phyloP scores from a whole-genome alignment of 2,797 vertebrate species.

The Synaphobranchus kaupii region DNA sequence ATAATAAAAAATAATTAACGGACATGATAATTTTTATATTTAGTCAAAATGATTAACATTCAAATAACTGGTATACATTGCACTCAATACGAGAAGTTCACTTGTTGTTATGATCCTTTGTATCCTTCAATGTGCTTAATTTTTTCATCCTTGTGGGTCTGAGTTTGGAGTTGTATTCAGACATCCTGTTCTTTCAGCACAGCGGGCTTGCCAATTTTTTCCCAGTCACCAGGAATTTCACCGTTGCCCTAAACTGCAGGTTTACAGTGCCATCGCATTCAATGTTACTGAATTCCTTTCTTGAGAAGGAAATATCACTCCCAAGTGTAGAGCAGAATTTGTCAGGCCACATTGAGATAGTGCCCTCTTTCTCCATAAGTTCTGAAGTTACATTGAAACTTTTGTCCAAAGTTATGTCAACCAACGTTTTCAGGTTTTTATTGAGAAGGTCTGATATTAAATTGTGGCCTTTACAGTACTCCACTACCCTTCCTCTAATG shows the following conservation, averaged over 20 bases:
- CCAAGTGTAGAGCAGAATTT: background rate
- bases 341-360: background rate
- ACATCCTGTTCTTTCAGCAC: background rate
- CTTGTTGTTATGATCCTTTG: background rate
- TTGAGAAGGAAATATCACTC: background rate
- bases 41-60: background rate
- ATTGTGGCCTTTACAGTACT: conserved; percentile 23
- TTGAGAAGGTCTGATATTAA: background rate
- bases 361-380: background rate
- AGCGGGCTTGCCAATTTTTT: background rate
- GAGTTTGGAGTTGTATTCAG: background rate
- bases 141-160: background rate
- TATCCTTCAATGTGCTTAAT: background rate
- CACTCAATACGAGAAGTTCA: background rate
- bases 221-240: background rate
- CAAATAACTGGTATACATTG: background rate
- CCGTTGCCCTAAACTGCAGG: conserved; percentile 21
- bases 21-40: background rate
- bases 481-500: background rate
- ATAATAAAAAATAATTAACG: background rate
- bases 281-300: conserved; percentile 32
- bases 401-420: no score
- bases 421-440: background rate
- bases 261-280: conserved; percentile 39
- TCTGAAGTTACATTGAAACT: background rate